These are phyloP conservation scores for Eulemur rubriventer DNA, from an alignment of 2,797 vertebrate genomes.

Conservation along the genomic window DNA sequence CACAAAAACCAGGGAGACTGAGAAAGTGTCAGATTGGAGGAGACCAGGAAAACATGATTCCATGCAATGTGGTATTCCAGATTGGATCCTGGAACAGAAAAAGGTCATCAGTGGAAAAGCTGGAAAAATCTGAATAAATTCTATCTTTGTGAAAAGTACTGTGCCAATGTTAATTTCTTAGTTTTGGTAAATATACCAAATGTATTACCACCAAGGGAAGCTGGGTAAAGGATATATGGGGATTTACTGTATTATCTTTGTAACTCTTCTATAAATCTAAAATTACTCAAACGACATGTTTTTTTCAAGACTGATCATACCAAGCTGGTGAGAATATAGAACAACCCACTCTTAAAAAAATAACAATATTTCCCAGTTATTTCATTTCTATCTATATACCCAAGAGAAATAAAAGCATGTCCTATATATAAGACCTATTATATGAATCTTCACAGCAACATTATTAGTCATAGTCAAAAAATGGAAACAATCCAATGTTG, in stretches of 20 bases:
- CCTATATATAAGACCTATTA: not conserved
- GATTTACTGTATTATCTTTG: not conserved
- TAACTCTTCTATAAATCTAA: not conserved
- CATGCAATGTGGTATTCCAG: no score
- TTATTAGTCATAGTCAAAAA: not conserved
- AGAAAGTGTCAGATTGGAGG: not conserved
- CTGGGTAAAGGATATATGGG: not conserved
- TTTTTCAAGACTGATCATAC: not conserved
- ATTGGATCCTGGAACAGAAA: not conserved
- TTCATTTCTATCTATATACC: not conserved
- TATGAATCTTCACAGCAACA: not conserved
- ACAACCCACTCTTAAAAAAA: not conserved
- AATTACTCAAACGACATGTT: not conserved
- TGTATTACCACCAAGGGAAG: not conserved
- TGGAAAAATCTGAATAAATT: not conserved
- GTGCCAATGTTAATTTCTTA: not conserved
- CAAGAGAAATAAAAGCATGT: not conserved
- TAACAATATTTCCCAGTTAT: not conserved
- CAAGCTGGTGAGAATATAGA: not conserved
- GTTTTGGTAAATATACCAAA: not conserved
- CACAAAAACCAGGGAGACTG: not conserved
- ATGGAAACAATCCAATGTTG: not conserved
- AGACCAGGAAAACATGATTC: not conserved
- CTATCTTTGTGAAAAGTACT: not conserved
- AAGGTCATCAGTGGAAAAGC: not conserved